A percentile compares a stretch with the other conserved stretches of the same genome.
Evolutionary conservation across 2,888 invertebrate species (phyloP).

Genomic region (Dermolepida albohirtum): DNA sequence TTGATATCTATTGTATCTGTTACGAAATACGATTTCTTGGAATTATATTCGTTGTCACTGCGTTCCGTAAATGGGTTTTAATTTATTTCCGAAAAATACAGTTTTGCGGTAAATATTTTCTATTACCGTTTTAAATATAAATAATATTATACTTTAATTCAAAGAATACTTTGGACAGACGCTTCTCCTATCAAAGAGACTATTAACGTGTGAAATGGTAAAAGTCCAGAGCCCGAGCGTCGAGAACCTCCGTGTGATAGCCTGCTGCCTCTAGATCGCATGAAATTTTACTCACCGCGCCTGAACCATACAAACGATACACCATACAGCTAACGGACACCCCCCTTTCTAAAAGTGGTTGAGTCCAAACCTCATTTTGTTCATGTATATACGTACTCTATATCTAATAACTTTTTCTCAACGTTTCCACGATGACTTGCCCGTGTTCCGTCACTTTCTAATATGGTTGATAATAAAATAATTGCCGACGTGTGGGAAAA

Average conservation of each 20-base stretch:
- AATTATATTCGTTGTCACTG: too few species aligned
- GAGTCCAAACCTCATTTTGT: constrained; percentile 67
- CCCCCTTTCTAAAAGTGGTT: constrained; percentile 65
- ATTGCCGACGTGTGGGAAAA: constrained; percentile 40
- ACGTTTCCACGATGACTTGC: constrained; percentile 53
- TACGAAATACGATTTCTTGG: too few species aligned
- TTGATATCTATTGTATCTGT: too few species aligned
- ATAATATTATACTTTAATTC: too few species aligned
- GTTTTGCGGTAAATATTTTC: too few species aligned
- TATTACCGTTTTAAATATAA: too few species aligned
- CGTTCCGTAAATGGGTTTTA: too few species aligned
- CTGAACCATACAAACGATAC: constrained; percentile 51
- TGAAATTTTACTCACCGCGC: constrained; percentile 54
- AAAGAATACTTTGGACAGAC: not conserved
- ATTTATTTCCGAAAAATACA: too few species aligned
- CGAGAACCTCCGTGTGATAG: constrained; percentile 29
- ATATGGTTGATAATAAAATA: constrained; percentile 43
- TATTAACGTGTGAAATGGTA: constrained; percentile 13
- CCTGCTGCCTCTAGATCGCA: constrained; percentile 44
- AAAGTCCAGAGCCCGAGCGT: constrained; percentile 43
- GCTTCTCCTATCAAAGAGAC: constrained; percentile 2
- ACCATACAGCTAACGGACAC: constrained; percentile 60
- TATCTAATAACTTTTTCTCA: constrained; percentile 64
- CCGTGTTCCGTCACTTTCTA: constrained; percentile 34
- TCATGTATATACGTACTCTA: constrained; percentile 60